phyloP scores from a whole-genome alignment of 2,113 vertebrate species.

The Strigops habroptila region DNA sequence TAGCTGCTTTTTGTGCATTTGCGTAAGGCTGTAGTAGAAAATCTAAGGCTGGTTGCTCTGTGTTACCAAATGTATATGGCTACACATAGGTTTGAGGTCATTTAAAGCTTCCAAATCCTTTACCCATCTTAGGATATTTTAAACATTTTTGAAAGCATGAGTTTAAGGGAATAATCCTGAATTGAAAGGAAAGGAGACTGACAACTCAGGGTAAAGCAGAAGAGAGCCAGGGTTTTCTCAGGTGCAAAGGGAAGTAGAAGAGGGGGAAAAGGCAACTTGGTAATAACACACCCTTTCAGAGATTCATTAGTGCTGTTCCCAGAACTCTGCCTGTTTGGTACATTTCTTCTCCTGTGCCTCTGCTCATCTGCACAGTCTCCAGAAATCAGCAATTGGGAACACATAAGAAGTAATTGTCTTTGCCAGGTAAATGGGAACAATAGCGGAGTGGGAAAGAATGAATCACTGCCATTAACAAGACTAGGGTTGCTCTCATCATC shows the following conservation, averaged over 20 bases:
- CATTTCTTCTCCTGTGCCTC: slow-evolving; percentile 2
- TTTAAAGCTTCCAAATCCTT: neutral
- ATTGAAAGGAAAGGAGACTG: neutral
- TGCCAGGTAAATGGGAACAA: slow-evolving; percentile 62
- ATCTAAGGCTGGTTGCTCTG: neutral
- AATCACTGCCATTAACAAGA: slow-evolving; percentile 50
- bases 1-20: neutral
- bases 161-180: neutral
- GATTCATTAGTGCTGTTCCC: neutral
- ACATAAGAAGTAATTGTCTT: slow-evolving; percentile 26
- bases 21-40: neutral
- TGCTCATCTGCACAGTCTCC: neutral
- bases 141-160: neutral
- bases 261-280: neutral
- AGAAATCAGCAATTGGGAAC: slow-evolving; percentile 18
- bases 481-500: slow-evolving; percentile 37
- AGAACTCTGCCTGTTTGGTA: neutral
- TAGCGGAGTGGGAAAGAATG: slow-evolving; percentile 57
- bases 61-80: neutral
- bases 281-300: neutral
- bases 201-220: neutral
- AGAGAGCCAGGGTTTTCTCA: neutral
- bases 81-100: neutral
- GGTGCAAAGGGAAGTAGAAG: neutral
- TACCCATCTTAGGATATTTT: neutral